Evolutionary conservation across 2,797 vertebrate species (phyloP).

Genomic region (Cyprinella venusta): DNA sequence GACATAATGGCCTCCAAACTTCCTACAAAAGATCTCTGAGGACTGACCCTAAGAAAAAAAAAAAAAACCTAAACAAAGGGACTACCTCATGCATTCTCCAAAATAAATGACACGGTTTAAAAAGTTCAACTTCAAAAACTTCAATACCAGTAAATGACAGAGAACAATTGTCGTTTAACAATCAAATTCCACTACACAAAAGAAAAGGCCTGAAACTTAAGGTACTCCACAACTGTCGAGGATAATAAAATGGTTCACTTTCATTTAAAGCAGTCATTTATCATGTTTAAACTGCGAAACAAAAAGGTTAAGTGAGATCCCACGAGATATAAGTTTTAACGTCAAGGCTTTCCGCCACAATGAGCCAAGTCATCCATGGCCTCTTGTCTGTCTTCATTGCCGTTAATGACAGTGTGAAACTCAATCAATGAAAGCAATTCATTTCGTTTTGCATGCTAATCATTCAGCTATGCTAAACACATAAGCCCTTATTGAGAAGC

Average conservation of each 20-base stretch:
- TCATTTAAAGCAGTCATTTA: conserved; percentile 35
- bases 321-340: conserved; percentile 15
- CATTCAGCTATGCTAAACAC: conserved; percentile 26
- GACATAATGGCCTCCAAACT: conserved; percentile 69
- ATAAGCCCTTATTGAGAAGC: conserved; percentile 37
- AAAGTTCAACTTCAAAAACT: too few relatives aligned
- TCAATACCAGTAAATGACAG: background rate
- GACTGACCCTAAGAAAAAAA: conserved; percentile 51
- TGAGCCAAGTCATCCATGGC: conserved; percentile 65
- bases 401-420: conserved; percentile 69
- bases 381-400: conserved; percentile 59
- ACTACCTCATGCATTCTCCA: conserved; percentile 14
- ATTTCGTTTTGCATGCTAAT: conserved; percentile 70
- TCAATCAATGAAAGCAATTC: conserved; percentile 73
- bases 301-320: conserved; percentile 36
- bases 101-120: conserved; percentile 50
- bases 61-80: conserved; percentile 3
- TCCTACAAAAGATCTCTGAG: conserved; percentile 63
- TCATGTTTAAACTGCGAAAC: conserved; percentile 25
- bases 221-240: conserved; percentile 5
- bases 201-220: conserved; percentile 16
- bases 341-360: conserved; percentile 45
- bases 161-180: background rate
- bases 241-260: conserved; percentile 46
- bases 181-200: conserved; percentile 5